These are phyloP conservation scores for Noctua janthe DNA, from an alignment of 2,888 invertebrate genomes.

Conservation along the genomic window DNA sequence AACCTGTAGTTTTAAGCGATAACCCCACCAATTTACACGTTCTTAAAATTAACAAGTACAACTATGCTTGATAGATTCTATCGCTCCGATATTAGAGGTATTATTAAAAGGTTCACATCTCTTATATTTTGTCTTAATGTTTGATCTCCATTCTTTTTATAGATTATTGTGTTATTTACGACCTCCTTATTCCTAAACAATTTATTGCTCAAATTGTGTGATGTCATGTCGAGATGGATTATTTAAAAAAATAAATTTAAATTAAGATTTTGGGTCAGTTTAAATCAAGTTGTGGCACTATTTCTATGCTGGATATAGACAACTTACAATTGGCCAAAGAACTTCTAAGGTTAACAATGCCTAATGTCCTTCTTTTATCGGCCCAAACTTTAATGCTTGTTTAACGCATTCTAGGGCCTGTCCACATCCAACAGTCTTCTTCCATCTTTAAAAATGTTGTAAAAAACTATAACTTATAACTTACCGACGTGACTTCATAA, in stretches of 20 bases:
- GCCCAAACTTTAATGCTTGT: neutral
- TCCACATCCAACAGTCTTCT: neutral
- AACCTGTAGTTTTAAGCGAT: slow-evolving; percentile 51
- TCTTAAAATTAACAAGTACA: slow-evolving; percentile 44
- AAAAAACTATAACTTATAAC: slow-evolving; percentile 10
- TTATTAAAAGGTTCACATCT: slow-evolving; percentile 19
- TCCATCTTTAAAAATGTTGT: slow-evolving; percentile 10
- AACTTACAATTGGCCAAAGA: neutral
- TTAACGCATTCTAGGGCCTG: neutral
- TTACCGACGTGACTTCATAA: slow-evolving; percentile 48
- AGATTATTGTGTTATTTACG: slow-evolving; percentile 27
- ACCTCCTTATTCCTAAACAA: slow-evolving; percentile 48
- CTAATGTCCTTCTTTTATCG: neutral
- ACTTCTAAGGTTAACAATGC: neutral
- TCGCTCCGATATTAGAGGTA: slow-evolving; percentile 44
- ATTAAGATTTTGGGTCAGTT: slow-evolving; percentile 27
- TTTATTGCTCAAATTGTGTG: slow-evolving; percentile 71
- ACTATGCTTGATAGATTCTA: slow-evolving; percentile 52
- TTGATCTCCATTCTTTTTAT: slow-evolving; percentile 42
- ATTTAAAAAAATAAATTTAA: slow-evolving; percentile 36
- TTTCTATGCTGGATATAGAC: slow-evolving; percentile 3
- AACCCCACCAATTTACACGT: slow-evolving; percentile 59
- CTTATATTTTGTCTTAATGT: slow-evolving; percentile 30
- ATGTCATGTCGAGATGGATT: slow-evolving; percentile 61
- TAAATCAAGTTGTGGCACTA: slow-evolving; percentile 14